Base-by-base conservation (phyloP, 2,888 invertebrate species). In the Phymatocera aterrima region DNA sequence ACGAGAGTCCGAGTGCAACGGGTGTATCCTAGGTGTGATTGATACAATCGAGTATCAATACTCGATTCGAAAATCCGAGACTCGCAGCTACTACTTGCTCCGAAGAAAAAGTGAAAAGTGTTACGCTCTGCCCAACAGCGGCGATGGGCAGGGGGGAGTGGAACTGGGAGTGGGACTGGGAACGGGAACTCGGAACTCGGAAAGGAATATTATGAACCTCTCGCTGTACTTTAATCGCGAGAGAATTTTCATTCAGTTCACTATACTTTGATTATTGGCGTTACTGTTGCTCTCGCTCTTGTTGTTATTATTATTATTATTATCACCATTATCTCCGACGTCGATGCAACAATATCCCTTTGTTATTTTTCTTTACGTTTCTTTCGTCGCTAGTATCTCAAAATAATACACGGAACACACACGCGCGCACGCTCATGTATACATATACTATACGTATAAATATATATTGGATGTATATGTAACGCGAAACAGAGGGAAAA, bases 61-160 rank as follows among this genome's bases (percentile, higher is more conserved):
- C n/a, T 28, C 15, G 57, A 46, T 54, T 54, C n/a, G 54, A 54
- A 54, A 54, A 8, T 18, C 18, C 18, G 54, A 5, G n/a, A n/a
- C n/a, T n/a, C n/a, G n/a, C n/a, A n/a, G n/a, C n/a, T n/a, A n/a
- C n/a, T n/a, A n/a, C n/a, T n/a, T n/a, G n/a, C n/a, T n/a, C n/a
- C n/a, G n/a, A n/a, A n/a, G n/a, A n/a, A 68, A 68, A 61, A 77
- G 77, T 68, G 65, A 64, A 34, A 64, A 65, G 77, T 77, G 46
- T 77, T 43, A 21, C 54, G 74, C 40, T 48, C 28, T 54, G 57
- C 48, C 18, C 31, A 18, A 1, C 4, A 12, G 51, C 8, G 28
- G 54, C 31, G 43, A 37, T 6, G 61, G 61, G 61, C 15, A 8
- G 18, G 57, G 51, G 57, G 10, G 28, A 57, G 12, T 21, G 57